Evolutionary conservation across 2,888 invertebrate species (phyloP).

Genomic region (Ormyrus thymus): DNA sequence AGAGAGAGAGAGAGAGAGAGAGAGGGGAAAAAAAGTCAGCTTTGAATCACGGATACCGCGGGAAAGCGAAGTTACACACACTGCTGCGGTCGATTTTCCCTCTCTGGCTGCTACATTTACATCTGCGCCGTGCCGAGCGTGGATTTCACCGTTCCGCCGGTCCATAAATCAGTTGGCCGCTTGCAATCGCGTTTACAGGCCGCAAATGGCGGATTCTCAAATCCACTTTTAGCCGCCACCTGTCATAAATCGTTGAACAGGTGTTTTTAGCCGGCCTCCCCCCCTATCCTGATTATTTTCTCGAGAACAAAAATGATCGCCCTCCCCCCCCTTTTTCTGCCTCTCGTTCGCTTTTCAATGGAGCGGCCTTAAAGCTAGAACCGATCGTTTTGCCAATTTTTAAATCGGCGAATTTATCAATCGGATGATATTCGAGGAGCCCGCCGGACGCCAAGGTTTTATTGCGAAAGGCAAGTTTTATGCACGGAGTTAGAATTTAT

Average conservation of each 20-base stretch:
- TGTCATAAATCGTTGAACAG: conserved; percentile 44
- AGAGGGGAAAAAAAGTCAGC: not conserved
- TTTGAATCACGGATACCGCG: not conserved
- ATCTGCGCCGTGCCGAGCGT: not conserved
- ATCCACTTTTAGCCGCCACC: conserved; percentile 35
- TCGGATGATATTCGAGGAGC: not conserved
- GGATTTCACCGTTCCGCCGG: conserved; percentile 5
- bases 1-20: not conserved
- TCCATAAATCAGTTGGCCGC: conserved; percentile 38
- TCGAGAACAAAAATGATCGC: conserved; percentile 15
- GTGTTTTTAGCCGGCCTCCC: conserved; percentile 8
- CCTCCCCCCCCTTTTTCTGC: not conserved
- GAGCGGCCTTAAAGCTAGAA: conserved; percentile 1
- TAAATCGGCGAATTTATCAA: conserved; percentile 5
- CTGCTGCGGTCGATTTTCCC: conserved; percentile 5
- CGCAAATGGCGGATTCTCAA: conserved; percentile 26
- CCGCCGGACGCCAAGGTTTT: not conserved
- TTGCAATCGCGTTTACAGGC: conserved; percentile 38
- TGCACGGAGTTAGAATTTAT: too few relatives aligned
- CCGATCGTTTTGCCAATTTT: conserved; percentile 11
- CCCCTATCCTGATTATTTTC: conserved; percentile 21
- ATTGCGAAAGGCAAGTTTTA: too few relatives aligned
- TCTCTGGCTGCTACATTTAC: not conserved
- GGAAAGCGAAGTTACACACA: not conserved
- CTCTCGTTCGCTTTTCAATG: conserved; percentile 4